phyloP scores from a whole-genome alignment of 2,113 vertebrate species.

The Paracanthobrama guichenoti region DNA sequence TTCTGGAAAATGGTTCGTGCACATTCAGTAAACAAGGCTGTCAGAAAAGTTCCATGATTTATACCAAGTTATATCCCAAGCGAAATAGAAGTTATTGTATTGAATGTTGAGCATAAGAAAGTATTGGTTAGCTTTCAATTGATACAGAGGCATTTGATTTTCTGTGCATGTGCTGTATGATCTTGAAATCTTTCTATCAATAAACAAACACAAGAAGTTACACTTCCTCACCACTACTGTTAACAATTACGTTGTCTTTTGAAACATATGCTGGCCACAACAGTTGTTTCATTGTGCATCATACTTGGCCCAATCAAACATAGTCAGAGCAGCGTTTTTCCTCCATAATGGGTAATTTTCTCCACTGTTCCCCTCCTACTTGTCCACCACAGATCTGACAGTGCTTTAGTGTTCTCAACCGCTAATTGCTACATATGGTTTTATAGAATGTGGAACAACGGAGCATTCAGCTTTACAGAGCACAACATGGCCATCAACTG shows the following conservation, averaged over 20 bases:
- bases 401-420: not conserved
- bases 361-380: not conserved
- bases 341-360: constrained; percentile 8
- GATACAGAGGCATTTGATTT: not conserved
- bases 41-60: not conserved
- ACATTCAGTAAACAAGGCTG: not conserved
- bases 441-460: not conserved
- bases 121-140: not conserved
- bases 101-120: not conserved
- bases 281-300: constrained; percentile 19
- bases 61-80: not conserved
- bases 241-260: constrained; percentile 8
- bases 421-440: constrained; percentile 16
- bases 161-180: not conserved
- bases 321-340: not conserved
- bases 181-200: not conserved
- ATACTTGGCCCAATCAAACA: not conserved
- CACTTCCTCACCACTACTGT: not conserved
- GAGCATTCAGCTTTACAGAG: constrained; percentile 23
- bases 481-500: constrained; percentile 5
- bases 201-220: constrained; percentile 5
- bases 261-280: not conserved
- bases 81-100: not conserved
- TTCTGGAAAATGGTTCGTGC: not conserved
- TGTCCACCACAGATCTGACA: not conserved